phyloP scores from a whole-genome alignment of 2,888 invertebrate species.

The Ornithoptera alexandrae region DNA sequence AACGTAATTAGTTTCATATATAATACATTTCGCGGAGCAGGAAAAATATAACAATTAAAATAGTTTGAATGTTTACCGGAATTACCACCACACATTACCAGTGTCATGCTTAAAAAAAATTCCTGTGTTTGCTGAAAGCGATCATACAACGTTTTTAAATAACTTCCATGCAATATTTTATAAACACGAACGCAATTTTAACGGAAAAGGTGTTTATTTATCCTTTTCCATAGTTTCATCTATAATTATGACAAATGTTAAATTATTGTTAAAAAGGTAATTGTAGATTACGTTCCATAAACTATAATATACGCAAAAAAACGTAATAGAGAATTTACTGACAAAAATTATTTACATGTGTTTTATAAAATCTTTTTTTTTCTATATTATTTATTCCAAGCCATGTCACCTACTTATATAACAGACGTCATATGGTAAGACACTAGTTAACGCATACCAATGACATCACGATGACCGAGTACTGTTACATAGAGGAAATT shows the following conservation, averaged over 20 bases:
- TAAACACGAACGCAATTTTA: no score
- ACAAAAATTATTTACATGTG: not conserved
- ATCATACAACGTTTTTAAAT: no score
- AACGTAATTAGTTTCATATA: slow-evolving; percentile 44
- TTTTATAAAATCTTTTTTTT: not conserved
- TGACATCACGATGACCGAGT: slow-evolving; percentile 71
- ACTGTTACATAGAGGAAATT: slow-evolving; percentile 65
- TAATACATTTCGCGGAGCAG: no score
- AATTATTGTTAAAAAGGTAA: not conserved
- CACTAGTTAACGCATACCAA: slow-evolving; percentile 65
- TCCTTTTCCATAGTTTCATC: no score
- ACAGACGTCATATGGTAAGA: slow-evolving; percentile 52
- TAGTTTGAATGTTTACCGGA: no score
- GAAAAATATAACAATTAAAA: no score
- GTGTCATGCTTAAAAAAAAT: no score
- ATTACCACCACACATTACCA: no score
- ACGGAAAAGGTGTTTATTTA: no score
- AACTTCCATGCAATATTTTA: no score
- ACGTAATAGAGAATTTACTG: not conserved
- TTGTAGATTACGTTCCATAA: not conserved
- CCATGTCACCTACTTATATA: slow-evolving; percentile 46
- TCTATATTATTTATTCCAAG: not conserved
- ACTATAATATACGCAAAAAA: not conserved
- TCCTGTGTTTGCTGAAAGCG: no score
- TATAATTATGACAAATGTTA: not conserved